These are phyloP conservation scores for Carassius gibelio DNA, from an alignment of 2,113 vertebrate genomes.

Conservation along the genomic window DNA sequence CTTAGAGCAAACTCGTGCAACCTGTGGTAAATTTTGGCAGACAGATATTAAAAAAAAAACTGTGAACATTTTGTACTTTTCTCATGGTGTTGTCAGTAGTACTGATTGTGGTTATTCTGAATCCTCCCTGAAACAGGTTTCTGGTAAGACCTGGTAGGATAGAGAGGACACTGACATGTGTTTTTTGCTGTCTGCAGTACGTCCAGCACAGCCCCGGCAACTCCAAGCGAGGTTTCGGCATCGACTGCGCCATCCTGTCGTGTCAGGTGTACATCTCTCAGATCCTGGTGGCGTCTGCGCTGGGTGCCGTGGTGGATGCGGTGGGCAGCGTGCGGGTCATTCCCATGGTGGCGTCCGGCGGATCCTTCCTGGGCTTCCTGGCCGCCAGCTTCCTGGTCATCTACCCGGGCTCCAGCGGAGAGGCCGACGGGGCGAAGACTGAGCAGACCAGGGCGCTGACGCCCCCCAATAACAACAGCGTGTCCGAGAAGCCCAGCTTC, in stretches of 20 bases:
- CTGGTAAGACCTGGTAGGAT: background rate
- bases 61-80: background rate
- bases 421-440: constrained; percentile 64
- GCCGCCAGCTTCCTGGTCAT: constrained; percentile 92
- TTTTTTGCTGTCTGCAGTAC: constrained; percentile 78
- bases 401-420: constrained; percentile 79
- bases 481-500: constrained; percentile 79
- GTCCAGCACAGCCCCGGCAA: constrained; percentile 91
- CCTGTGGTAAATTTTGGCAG: too few species aligned
- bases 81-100: background rate
- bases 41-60: background rate
- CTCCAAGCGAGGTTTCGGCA: constrained; percentile 93
- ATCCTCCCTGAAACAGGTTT: background rate
- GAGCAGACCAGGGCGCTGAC: constrained; percentile 68
- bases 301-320: constrained; percentile 84
- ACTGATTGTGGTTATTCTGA: background rate
- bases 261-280: constrained; percentile 99
- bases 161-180: background rate
- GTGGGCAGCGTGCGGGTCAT: constrained; percentile 88
- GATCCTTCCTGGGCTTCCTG: constrained; percentile 86
- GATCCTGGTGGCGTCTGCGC: constrained; percentile 91
- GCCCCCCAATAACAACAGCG: constrained; percentile 37
- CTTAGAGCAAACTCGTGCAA: background rate
- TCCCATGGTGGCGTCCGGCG: constrained; percentile 86
- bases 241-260: constrained; percentile 96